These are phyloP conservation scores for Galaxias olidus DNA, from an alignment of 2,797 vertebrate species.

Conservation along the genomic window DNA sequence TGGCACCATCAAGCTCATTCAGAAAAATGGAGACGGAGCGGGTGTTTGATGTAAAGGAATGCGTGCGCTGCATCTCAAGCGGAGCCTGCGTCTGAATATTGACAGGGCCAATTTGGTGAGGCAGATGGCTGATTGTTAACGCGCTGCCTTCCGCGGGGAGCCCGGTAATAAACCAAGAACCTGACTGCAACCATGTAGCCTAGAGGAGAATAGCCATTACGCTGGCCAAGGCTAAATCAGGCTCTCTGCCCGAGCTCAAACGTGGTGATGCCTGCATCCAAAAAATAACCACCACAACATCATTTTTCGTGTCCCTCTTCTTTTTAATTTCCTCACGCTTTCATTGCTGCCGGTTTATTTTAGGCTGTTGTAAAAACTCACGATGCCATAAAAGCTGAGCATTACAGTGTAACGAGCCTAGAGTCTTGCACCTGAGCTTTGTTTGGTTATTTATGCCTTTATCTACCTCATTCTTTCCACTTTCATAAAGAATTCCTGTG, in stretches of 20 bases:
- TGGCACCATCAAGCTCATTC: conserved; percentile 90
- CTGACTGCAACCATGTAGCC: conserved; percentile 57
- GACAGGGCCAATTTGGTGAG: conserved; percentile 67
- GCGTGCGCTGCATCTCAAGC: conserved; percentile 82
- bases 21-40: conserved; percentile 89
- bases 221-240: conserved; percentile 30
- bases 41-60: conserved; percentile 83
- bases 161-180: conserved; percentile 75
- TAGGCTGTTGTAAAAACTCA: conserved; percentile 44
- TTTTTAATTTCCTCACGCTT: conserved; percentile 19
- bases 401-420: conserved; percentile 34
- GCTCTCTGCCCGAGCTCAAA: conserved; percentile 47
- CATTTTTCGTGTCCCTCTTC: neutral
- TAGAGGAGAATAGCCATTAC: conserved; percentile 57
- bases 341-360: conserved; percentile 48
- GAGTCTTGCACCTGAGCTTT: conserved; percentile 39
- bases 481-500: conserved; percentile 59
- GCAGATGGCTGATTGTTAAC: conserved; percentile 91
- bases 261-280: conserved; percentile 3
- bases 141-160: conserved; percentile 80
- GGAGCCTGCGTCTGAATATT: conserved; percentile 71
- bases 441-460: conserved; percentile 33
- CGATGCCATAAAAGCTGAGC: conserved; percentile 48
- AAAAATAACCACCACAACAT: conserved; percentile 13
- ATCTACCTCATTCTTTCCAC: conserved; percentile 36